Percentiles rank a stretch among this genome's conserved stretches.
Conservation (phyloP, 2,888 invertebrate genomes). For the Fragum sueziense region DNA sequence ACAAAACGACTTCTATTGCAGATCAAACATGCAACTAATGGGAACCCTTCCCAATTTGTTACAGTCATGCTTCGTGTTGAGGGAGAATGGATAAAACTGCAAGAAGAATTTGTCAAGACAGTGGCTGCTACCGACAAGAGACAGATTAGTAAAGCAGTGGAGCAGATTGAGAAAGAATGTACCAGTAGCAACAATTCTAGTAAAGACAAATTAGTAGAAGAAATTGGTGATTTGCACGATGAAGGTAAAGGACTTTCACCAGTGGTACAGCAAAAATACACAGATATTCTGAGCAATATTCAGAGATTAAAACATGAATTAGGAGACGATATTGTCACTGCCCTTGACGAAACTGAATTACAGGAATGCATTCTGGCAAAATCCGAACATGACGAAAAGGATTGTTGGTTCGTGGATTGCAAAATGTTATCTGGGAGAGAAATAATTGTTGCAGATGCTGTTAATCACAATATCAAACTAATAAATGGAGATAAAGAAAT, state of each 20-base stretch:
- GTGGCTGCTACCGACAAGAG: neutral
- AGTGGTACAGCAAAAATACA: neutral
- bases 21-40: neutral
- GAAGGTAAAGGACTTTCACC: no score
- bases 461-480: conserved; percentile 16
- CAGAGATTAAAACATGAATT: neutral
- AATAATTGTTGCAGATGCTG: conserved; percentile 6
- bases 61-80: neutral
- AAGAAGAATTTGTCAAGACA: neutral
- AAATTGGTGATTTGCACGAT: neutral
- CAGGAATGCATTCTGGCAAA: neutral
- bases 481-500: neutral
- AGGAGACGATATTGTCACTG: neutral
- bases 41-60: neutral
- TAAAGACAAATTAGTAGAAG: neutral
- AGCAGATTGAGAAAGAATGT: neutral
- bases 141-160: neutral
- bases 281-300: neutral
- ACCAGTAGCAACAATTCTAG: neutral
- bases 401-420: conserved; percentile 1
- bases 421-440: neutral
- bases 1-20: neutral
- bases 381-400: neutral
- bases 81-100: neutral
- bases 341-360: neutral